phyloP scores from a whole-genome alignment of 2,797 vertebrate species.

The Nannoperca obscura region DNA sequence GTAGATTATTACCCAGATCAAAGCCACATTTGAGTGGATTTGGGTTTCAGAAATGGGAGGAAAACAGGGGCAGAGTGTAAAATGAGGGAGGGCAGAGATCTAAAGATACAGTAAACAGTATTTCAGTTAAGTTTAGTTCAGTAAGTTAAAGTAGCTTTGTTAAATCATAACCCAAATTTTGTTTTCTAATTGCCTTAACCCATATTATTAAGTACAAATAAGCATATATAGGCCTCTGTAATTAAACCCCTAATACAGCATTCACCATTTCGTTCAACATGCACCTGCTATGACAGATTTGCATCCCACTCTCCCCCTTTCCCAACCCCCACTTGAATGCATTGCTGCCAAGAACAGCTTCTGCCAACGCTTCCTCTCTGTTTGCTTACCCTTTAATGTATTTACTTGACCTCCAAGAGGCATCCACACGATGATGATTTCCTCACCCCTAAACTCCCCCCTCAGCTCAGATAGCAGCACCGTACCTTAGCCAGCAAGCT shows the following conservation, averaged over 20 bases:
- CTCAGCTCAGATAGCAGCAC: slow-evolving; percentile 63
- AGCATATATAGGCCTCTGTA: not conserved
- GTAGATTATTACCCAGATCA: slow-evolving; percentile 79
- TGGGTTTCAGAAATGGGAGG: slow-evolving; percentile 58
- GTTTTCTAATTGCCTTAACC: slow-evolving; percentile 7
- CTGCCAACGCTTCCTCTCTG: slow-evolving; percentile 49
- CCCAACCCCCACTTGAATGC: slow-evolving; percentile 32
- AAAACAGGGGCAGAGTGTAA: slow-evolving; percentile 24
- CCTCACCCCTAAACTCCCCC: slow-evolving; percentile 32
- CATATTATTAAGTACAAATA: slow-evolving; percentile 8
- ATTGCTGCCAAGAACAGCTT: slow-evolving; percentile 61
- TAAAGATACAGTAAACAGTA: slow-evolving; percentile 28
- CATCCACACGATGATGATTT: slow-evolving; percentile 61
- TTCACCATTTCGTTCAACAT: slow-evolving; percentile 30
- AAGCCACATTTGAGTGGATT: slow-evolving; percentile 79
- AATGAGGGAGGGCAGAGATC: slow-evolving; percentile 40
- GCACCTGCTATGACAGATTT: slow-evolving; percentile 73
- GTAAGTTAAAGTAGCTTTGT: not conserved
- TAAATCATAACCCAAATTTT: slow-evolving; percentile 9
- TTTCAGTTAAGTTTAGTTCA: slow-evolving; percentile 17
- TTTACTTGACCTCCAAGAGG: slow-evolving; percentile 76
- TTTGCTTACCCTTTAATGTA: slow-evolving; percentile 66
- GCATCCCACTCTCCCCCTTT: slow-evolving; percentile 35
- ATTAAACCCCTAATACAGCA: not conserved
- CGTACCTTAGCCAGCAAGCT: slow-evolving; percentile 69